Evolutionary conservation across 2,888 invertebrate species (phyloP).

Genomic region (Bellardia bayeri): DNA sequence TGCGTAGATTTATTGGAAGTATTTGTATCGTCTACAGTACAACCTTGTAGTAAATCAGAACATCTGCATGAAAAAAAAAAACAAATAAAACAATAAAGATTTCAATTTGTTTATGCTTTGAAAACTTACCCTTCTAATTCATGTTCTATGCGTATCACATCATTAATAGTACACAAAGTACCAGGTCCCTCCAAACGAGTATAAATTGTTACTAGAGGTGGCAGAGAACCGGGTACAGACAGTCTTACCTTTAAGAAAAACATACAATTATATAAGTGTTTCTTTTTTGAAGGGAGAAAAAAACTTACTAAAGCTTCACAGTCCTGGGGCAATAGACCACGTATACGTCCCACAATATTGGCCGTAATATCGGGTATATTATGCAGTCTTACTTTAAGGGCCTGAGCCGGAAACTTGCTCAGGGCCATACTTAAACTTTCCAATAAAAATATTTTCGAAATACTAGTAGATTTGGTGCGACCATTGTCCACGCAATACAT

Average conservation of each 20-base stretch:
- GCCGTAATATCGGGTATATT: conserved; percentile 85
- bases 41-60: conserved; percentile 57
- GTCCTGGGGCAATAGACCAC: conserved; percentile 86
- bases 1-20: conserved; percentile 39
- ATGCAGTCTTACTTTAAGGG: conserved; percentile 86
- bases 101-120: background rate
- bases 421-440: conserved; percentile 86
- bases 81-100: conserved; percentile 12
- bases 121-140: conserved; percentile 84
- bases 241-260: conserved; percentile 57
- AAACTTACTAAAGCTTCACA: conserved; percentile 83
- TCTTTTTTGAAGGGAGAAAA: background rate
- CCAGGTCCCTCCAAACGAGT: conserved; percentile 88
- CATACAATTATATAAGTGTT: background rate
- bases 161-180: conserved; percentile 89
- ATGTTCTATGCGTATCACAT: conserved; percentile 87
- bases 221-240: conserved; percentile 71
- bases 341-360: conserved; percentile 86
- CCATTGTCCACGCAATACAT: conserved; percentile 86
- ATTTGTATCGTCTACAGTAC: conserved; percentile 58
- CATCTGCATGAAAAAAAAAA: conserved; percentile 44
- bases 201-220: conserved; percentile 87
- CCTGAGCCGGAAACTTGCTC: conserved; percentile 86
- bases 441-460: conserved; percentile 84
- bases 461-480: conserved; percentile 83